A percentile compares a stretch with the other conserved stretches of the same genome.
phyloP scores from a whole-genome alignment of 2,888 invertebrate species.

The Allacma fusca region DNA sequence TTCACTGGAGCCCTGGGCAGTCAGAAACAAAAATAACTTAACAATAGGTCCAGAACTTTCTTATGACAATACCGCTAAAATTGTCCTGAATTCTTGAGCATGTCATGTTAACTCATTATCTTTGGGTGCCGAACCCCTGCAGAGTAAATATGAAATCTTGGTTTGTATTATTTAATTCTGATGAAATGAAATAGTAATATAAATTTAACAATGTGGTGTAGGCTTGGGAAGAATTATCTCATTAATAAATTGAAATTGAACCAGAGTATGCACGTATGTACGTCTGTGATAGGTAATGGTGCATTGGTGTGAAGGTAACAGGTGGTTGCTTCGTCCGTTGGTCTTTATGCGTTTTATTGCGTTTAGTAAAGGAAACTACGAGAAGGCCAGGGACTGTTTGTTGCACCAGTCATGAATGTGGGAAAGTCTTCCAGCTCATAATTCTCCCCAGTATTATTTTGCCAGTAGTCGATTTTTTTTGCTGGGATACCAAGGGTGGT shows the following conservation, averaged over 20 bases:
- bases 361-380: not conserved
- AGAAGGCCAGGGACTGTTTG: not conserved
- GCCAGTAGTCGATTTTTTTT: slow-evolving; percentile 6
- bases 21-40: not conserved
- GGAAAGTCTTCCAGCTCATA: slow-evolving; percentile 1
- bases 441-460: not conserved
- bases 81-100: not conserved
- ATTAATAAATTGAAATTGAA: not conserved
- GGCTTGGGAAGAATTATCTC: not conserved
- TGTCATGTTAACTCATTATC: not conserved
- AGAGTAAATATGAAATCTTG: not conserved
- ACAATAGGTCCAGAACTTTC: not conserved
- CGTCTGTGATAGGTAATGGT: not conserved
- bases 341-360: slow-evolving; percentile 6
- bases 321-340: slow-evolving; percentile 12
- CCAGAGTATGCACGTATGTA: not conserved
- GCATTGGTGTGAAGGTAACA: not conserved
- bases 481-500: not conserved
- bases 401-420: not conserved
- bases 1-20: not conserved
- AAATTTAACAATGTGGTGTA: not conserved
- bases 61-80: not conserved
- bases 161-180: not conserved
- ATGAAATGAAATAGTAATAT: not conserved
- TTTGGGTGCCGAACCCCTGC: not conserved